Conservation (phyloP, 2,888 invertebrate species). For the Mythimna vitellina region DNA sequence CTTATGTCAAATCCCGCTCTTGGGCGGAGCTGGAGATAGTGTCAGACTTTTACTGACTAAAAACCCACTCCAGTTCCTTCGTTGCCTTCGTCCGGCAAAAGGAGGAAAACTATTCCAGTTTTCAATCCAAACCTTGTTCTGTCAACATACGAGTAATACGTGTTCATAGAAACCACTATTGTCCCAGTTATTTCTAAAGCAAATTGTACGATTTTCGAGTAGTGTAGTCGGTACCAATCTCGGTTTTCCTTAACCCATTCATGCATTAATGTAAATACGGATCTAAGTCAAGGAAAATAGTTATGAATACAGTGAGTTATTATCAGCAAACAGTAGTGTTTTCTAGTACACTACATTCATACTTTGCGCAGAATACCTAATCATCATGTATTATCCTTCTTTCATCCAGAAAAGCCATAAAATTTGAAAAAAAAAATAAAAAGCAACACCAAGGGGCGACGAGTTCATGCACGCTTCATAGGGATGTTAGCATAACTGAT, state of each 20-base stretch:
- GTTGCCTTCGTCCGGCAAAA: no score
- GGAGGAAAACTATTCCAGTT: constrained; percentile 39
- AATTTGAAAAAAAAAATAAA: no score
- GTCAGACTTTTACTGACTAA: no score
- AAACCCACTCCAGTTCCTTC: no score
- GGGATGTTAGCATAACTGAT: no score
- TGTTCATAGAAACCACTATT: constrained; percentile 44
- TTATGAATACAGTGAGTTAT: constrained; percentile 32
- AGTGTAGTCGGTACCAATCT: constrained; percentile 2
- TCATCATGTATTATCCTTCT: background rate
- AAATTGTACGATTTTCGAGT: constrained; percentile 38
- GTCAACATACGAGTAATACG: constrained; percentile 1
- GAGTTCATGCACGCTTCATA: no score
- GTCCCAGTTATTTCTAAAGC: constrained; percentile 25
- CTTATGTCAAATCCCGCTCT: no score
- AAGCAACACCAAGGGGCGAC: no score
- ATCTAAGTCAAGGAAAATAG: constrained; percentile 53
- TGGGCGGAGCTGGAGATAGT: no score
- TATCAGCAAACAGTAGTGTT: constrained; percentile 24
- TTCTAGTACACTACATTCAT: constrained; percentile 2
- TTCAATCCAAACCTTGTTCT: background rate
- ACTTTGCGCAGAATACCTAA: background rate
- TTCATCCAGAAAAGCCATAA: no score
- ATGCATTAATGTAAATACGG: constrained; percentile 54
- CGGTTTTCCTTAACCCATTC: constrained; percentile 53